Base-by-base conservation (phyloP, 2,888 invertebrate genomes). In the Lepidonotus clava region DNA sequence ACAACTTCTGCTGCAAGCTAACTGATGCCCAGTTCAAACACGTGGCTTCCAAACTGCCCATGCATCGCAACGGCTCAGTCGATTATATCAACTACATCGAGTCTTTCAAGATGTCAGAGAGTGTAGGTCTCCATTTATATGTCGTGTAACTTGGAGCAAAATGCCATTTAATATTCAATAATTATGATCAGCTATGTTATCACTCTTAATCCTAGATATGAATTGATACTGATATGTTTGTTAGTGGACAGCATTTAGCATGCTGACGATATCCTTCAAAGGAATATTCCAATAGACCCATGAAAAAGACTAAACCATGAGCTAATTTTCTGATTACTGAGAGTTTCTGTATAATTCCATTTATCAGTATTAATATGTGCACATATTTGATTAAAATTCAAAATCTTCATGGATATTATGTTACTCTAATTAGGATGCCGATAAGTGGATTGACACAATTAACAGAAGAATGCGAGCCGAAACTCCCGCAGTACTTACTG, bases 1-100 rank as follows among this genome's bases (percentile, higher is more conserved):
- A 93, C 87, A 89, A 92, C 85, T 93, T 93, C 90, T 92, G 92
- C 87, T 93, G 93, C 89, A 91, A 91, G 86, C 77, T 93, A 90
- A 91, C 92, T 0, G 91, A 92, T 11, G 71, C 88, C 5, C 93
- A 93, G 90, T 93, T 93, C 92, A 91, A 91, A 85, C 88, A 90
- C 83, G 86, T 93, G 8, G 85, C 90, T 84, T 89, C 89, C 24
- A 90, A 90, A 41, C 86, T 93, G 80, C 87, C 87, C 40, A 77
- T 88, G 11, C 83, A 89, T 32, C 86, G 88, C 0, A 92, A 91
- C 36, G 90, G 91, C 76, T 90, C 87, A 46, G 91, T 93, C 53
- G 91, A 92, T 85, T 93, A 93, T 87, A 86, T 88, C 11, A 84
- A 89, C 38, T 93, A 93, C 90, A 87, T 93, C 71, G 91, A 91